phyloP scores from a whole-genome alignment of 1,140 invertebrate genomes.

The Hypothenemus hampei region DNA sequence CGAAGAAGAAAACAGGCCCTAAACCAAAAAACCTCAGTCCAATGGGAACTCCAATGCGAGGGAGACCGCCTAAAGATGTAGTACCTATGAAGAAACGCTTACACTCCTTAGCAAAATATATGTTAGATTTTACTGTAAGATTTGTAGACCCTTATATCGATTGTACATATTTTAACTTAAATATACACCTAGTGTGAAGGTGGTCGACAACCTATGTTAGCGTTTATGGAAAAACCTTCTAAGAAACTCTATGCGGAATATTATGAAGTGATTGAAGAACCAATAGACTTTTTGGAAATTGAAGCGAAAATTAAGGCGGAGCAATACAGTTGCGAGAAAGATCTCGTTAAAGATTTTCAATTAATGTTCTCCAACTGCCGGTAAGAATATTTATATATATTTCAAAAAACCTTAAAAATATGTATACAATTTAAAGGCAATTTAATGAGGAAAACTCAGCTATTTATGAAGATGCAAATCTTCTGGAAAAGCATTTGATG shows the following conservation, averaged over 20 bases:
- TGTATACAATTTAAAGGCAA: conserved; percentile 45
- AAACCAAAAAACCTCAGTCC: conserved; percentile 52
- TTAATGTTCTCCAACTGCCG: conserved; percentile 95
- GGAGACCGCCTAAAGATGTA: conserved; percentile 53
- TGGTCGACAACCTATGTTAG: conserved; percentile 78
- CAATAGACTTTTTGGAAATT: conserved; percentile 93
- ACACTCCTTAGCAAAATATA: conserved; percentile 66
- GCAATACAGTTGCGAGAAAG: conserved; percentile 56
- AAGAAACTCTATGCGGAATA: conserved; percentile 95
- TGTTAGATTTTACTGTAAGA: conserved; percentile 70
- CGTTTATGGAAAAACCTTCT: conserved; percentile 95
- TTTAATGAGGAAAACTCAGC: conserved; percentile 95
- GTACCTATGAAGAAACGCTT: conserved; percentile 70
- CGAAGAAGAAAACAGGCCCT: conserved; percentile 46
- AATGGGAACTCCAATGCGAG: conserved; percentile 33
- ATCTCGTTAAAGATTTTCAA: conserved; percentile 60
- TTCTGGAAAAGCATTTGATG: conserved; percentile 77
- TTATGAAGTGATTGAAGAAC: conserved; percentile 89
- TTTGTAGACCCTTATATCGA: background rate
- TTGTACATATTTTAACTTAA: background rate
- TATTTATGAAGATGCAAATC: conserved; percentile 91
- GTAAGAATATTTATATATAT: background rate
- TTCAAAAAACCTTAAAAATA: background rate
- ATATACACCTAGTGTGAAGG: conserved; percentile 65
- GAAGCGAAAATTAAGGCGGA: conserved; percentile 82